Evolutionary conservation across 2,797 vertebrate genomes (phyloP).

Genomic region (Threskiornis aethiopicus): DNA sequence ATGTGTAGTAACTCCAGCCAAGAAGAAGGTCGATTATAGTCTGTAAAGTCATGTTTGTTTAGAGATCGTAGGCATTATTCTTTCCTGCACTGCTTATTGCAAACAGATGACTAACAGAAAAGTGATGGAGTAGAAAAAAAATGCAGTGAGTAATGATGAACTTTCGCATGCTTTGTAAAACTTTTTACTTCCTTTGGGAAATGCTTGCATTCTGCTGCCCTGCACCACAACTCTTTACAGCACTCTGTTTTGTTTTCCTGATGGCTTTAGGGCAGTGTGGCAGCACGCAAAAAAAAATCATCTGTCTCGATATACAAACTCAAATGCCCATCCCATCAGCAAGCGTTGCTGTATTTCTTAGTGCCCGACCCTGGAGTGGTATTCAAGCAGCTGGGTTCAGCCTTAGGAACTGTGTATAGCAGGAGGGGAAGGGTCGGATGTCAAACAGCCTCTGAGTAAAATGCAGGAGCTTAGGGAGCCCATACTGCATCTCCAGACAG

Average conservation of each 20-base stretch:
- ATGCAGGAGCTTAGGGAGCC: not conserved
- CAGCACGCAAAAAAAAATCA: not conserved
- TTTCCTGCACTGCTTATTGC: not conserved
- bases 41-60: not conserved
- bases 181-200: not conserved
- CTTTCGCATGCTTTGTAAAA: not conserved
- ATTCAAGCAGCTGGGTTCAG: not conserved
- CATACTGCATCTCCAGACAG: not conserved
- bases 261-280: not conserved
- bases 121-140: not conserved
- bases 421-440: not conserved
- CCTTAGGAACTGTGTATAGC: not conserved
- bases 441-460: not conserved
- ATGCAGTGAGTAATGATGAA: not conserved
- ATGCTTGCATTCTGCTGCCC: not conserved
- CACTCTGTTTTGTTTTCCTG: not conserved
- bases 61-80: rapidly evolving
- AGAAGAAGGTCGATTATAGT: not conserved
- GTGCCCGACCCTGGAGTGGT: not conserved
- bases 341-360: not conserved
- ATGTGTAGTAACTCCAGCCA: rapidly evolving
- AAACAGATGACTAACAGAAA: not conserved
- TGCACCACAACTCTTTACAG: not conserved
- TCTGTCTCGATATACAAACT: not conserved
- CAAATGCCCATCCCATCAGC: not conserved